These are phyloP conservation scores for Antrozous pallidus DNA, from an alignment of 2,797 vertebrate genomes.

Conservation along the genomic window DNA sequence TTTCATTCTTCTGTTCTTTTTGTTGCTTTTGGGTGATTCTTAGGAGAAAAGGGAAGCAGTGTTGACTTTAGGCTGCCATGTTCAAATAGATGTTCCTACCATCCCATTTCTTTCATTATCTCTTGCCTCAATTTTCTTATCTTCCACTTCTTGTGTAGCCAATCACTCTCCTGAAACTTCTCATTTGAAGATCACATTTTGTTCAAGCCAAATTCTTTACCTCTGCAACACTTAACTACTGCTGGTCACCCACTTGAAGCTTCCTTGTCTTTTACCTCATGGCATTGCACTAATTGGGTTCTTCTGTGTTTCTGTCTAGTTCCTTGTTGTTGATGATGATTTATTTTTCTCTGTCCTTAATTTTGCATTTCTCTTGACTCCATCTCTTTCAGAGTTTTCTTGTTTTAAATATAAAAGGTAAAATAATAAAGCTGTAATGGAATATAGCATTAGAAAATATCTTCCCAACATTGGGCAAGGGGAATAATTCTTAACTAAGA, in stretches of 20 bases:
- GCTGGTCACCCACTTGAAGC: neutral
- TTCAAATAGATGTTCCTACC: neutral
- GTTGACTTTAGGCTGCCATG: neutral
- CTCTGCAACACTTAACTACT: neutral
- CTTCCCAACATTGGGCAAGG: neutral
- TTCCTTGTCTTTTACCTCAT: neutral
- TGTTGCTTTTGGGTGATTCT: neutral
- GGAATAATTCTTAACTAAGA: neutral
- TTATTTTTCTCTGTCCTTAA: neutral
- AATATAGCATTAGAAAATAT: neutral
- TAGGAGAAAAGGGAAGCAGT: neutral
- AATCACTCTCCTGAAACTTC: neutral
- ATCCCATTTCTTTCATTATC: neutral
- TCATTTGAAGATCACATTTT: neutral
- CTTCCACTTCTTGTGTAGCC: neutral
- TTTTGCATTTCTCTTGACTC: neutral
- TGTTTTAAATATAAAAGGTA: neutral
- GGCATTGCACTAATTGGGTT: no score
- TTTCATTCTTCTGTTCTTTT: neutral
- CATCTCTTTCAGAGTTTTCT: neutral
- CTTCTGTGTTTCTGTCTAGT: neutral
- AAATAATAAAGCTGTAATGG: neutral
- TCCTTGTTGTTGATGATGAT: neutral
- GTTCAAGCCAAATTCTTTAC: neutral
- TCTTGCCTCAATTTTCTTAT: neutral